A percentile compares a stretch with the other conserved stretches of the same genome.
Conservation (phyloP, 2,797 vertebrate species). For the Chaenodraco wilsoni region DNA sequence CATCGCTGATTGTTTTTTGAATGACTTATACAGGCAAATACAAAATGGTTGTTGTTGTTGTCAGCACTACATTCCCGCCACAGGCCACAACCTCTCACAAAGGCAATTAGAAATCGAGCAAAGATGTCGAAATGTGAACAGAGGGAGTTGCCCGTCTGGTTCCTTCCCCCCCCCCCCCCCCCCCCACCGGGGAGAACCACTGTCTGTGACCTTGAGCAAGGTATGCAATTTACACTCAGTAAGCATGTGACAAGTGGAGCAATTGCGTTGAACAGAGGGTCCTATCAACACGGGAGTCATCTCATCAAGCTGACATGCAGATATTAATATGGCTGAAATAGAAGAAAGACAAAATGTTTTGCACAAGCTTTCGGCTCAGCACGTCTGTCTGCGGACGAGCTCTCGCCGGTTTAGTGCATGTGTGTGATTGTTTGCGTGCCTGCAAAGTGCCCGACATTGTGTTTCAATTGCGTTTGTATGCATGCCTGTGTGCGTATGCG, state of each 20-base stretch:
- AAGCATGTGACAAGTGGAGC: constrained; percentile 56
- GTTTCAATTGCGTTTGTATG: constrained; percentile 32
- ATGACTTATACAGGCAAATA: constrained; percentile 62
- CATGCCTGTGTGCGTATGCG: constrained; percentile 16
- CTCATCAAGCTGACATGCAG: constrained; percentile 69
- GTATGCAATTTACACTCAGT: constrained; percentile 55
- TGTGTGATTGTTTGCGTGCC: constrained; percentile 32
- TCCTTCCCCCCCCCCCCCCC: constrained; percentile 19
- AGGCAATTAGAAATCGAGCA: constrained; percentile 66
- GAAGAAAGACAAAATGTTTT: constrained; percentile 56
- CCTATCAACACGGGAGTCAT: constrained; percentile 53
- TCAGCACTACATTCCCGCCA: constrained; percentile 31
- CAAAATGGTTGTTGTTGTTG: constrained; percentile 53
- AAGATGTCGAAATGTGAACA: constrained; percentile 41
- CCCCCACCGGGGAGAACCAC: constrained; percentile 27
- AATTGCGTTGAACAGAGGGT: constrained; percentile 45
- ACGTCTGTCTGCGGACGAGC: constrained; percentile 35
- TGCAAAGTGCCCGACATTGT: constrained; percentile 11
- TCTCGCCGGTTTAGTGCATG: constrained; percentile 46
- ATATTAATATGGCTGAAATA: constrained; percentile 66
- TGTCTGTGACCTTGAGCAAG: constrained; percentile 76
- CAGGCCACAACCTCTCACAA: constrained; percentile 57
- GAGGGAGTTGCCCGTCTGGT: constrained; percentile 48
- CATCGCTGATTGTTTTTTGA: constrained; percentile 65
- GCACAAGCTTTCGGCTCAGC: constrained; percentile 44